phyloP scores from a whole-genome alignment of 2,888 invertebrate genomes.

The Andrena marginata region DNA sequence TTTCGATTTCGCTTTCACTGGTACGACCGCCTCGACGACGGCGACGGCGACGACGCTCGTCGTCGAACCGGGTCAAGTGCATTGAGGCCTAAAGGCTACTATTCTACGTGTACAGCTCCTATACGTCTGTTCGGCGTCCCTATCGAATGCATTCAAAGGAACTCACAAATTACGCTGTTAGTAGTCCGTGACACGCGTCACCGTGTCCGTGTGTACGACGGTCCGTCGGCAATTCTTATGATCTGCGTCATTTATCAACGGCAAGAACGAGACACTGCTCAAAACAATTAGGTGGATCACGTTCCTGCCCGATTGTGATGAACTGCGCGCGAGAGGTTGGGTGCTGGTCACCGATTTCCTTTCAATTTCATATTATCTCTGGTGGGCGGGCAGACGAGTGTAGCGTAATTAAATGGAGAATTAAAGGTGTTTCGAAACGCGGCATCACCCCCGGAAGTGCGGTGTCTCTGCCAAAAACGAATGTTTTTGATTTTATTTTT shows the following conservation, averaged over 20 bases:
- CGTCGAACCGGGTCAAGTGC: slow-evolving; percentile 76
- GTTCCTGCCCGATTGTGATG: slow-evolving; percentile 16
- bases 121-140: slow-evolving; percentile 23
- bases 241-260: slow-evolving; percentile 58
- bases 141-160: slow-evolving; percentile 56
- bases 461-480: no score
- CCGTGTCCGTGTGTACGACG: slow-evolving; percentile 32
- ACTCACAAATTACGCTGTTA: slow-evolving; percentile 60
- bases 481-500: no score
- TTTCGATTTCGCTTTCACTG: slow-evolving; percentile 53
- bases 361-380: no score
- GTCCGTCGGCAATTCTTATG: slow-evolving; percentile 31
- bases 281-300: slow-evolving; percentile 42
- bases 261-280: slow-evolving; percentile 4
- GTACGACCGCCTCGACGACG: slow-evolving; percentile 5
- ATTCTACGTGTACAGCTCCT: slow-evolving; percentile 34
- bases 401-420: no score
- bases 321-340: no score
- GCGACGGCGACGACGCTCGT: slow-evolving; percentile 23
- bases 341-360: no score
- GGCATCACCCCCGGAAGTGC: no score
- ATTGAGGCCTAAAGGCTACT: slow-evolving; percentile 50
- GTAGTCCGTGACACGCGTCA: slow-evolving; percentile 57
- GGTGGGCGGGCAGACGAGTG: no score
- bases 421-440: no score